phyloP scores from a whole-genome alignment of 30 jellyfish, hydroid and myxozoan species.

The Rhopilema esculentum region DNA sequence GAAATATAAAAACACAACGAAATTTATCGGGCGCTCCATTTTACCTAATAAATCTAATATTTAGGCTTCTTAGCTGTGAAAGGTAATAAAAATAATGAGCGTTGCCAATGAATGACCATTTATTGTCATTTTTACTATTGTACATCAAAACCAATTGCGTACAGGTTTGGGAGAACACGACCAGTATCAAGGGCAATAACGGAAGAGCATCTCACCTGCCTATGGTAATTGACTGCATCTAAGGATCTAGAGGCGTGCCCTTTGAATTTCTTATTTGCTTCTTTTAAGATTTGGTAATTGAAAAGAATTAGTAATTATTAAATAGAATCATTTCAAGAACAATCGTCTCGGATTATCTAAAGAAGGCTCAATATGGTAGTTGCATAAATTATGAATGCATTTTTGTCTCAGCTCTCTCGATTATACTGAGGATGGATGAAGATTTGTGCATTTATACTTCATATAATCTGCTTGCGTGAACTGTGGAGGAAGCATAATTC shows the following conservation, averaged over 20 bases:
- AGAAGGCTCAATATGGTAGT: conserved; percentile 38
- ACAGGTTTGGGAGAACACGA: too few species aligned
- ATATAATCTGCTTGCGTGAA: conserved; percentile 60
- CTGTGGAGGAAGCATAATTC: conserved; percentile 50
- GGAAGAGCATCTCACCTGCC: background rate
- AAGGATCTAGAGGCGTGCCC: background rate
- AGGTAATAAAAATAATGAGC: too few species aligned
- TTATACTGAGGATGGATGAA: conserved; percentile 27
- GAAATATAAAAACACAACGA: too few species aligned
- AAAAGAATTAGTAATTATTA: too few species aligned
- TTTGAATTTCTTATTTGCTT: background rate
- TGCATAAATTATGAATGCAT: conserved; percentile 34
- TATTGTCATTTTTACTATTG: too few species aligned
- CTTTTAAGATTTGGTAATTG: background rate
- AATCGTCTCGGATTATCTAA: conserved; percentile 47
- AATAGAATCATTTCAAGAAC: background rate
- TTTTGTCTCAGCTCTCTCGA: conserved; percentile 42
- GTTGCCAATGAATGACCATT: too few species aligned
- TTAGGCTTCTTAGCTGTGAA: too few species aligned
- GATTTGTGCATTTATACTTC: conserved; percentile 37
- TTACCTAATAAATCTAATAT: too few species aligned
- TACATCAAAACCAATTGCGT: too few species aligned
- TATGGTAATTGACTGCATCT: background rate
- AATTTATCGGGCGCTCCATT: too few species aligned
- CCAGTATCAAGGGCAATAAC: too few species aligned